phyloP scores from a whole-genome alignment of 2,113 vertebrate species.

The Scartelaos histophorus region DNA sequence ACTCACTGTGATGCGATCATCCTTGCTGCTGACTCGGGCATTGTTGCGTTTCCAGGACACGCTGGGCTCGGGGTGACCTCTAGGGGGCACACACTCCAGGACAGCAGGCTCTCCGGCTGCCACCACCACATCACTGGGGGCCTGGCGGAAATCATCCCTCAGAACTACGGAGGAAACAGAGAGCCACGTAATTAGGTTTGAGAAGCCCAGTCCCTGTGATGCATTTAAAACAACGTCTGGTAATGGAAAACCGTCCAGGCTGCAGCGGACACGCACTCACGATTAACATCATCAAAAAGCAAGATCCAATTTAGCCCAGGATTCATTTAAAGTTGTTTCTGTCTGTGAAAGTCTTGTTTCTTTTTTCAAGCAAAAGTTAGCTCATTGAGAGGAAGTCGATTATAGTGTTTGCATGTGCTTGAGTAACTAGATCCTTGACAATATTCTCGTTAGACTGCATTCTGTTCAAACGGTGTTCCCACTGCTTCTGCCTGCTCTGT shows the following conservation, averaged over 20 bases:
- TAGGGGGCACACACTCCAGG: constrained; percentile 92
- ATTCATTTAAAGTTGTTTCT: constrained; percentile 30
- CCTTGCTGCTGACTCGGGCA: constrained; percentile 85
- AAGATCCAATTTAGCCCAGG: constrained; percentile 24
- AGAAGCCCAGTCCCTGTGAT: constrained; percentile 28
- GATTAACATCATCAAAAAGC: constrained; percentile 24
- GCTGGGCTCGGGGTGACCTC: constrained; percentile 93
- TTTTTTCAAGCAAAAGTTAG: constrained; percentile 10
- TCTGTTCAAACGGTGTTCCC: constrained; percentile 38
- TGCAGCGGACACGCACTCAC: constrained; percentile 13
- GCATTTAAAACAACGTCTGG: constrained; percentile 36
- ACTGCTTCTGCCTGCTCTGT: constrained; percentile 39
- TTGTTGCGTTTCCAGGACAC: constrained; percentile 98
- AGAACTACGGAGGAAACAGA: constrained; percentile 78
- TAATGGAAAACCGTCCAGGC: constrained; percentile 35
- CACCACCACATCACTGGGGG: constrained; percentile 94
- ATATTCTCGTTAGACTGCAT: constrained; percentile 34
- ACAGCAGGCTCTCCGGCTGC: constrained; percentile 93
- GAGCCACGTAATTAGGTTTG: constrained; percentile 52
- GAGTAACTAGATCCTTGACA: constrained; percentile 42
- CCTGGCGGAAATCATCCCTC: constrained; percentile 95
- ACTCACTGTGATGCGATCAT: constrained; percentile 93
- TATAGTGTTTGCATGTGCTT: constrained; percentile 43
- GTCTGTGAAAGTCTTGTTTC: constrained; percentile 1
- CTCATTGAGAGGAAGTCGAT: constrained; percentile 40